Percentiles rank a stretch among this genome's conserved stretches.
Evolutionary conservation across 2,797 vertebrate genomes (phyloP).

Genomic region (Sphenopsis melanotis): DNA sequence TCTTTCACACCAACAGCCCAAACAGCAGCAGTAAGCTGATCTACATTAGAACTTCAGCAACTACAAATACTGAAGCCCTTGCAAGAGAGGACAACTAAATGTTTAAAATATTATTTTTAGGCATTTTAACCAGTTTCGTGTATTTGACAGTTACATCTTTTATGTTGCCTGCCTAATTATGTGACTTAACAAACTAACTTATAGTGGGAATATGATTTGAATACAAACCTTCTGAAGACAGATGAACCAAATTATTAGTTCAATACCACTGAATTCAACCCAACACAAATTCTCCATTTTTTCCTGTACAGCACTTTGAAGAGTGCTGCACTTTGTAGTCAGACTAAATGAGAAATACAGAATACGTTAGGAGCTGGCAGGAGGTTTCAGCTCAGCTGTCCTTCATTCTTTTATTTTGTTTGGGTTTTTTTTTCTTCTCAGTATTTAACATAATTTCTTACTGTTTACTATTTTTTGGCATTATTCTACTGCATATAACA

Average conservation of each 20-base stretch:
- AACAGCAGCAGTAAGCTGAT: neutral
- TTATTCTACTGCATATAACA: neutral
- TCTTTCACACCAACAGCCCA: neutral
- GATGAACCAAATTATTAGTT: neutral
- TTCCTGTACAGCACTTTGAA: neutral
- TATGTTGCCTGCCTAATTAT: neutral
- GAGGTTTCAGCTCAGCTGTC: neutral
- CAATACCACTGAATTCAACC: neutral
- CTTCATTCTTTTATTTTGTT: neutral
- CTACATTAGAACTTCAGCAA: neutral
- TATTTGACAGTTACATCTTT: neutral
- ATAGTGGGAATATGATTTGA: neutral
- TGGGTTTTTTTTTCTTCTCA: fast-evolving
- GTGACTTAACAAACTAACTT: neutral
- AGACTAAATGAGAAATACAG: neutral
- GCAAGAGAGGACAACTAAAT: neutral
- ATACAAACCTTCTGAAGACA: neutral
- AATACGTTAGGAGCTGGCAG: neutral
- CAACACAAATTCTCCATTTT: neutral
- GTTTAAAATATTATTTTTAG: neutral
- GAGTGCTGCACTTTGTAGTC: neutral
- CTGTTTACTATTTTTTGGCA: neutral
- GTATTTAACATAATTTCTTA: neutral
- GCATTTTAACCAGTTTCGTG: neutral
- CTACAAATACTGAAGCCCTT: neutral